Conservation (phyloP, 1,140 invertebrate genomes). For the Mycetomoellerius zeteki region DNA sequence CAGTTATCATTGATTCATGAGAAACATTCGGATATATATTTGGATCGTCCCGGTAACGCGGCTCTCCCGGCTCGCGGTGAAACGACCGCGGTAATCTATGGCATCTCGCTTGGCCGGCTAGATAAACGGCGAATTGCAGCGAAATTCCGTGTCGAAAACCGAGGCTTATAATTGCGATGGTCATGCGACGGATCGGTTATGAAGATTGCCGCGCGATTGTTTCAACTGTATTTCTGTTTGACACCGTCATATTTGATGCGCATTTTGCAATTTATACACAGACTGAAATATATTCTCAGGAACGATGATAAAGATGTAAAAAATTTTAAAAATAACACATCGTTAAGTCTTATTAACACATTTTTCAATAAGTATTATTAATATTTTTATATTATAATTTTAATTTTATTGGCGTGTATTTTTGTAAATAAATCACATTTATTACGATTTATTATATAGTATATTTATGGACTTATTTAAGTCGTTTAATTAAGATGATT, state of each 20-base stretch:
- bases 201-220: conserved; percentile 1
- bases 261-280: neutral
- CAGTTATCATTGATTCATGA: conserved; percentile 78
- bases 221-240: conserved; percentile 1
- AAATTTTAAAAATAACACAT: neutral
- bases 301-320: neutral
- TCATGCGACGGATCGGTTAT: neutral
- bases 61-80: conserved; percentile 49
- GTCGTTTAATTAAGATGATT: no score
- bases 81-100: conserved; percentile 57
- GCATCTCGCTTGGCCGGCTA: conserved; percentile 42
- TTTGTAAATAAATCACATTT: neutral
- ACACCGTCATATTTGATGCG: neutral
- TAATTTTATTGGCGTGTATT: neutral
- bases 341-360: neutral
- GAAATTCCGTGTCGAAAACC: conserved; percentile 43
- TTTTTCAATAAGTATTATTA: neutral
- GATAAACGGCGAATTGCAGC: conserved; percentile 52
- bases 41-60: conserved; percentile 66
- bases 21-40: conserved; percentile 67
- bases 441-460: neutral
- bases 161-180: conserved; percentile 44
- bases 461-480: neutral
- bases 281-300: neutral
- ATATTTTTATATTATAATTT: neutral